Evolutionary conservation across 1,140 invertebrate genomes (phyloP), one percentile per base, ranked within the genome.

Genomic region (Dreissena polymorpha): DNA sequence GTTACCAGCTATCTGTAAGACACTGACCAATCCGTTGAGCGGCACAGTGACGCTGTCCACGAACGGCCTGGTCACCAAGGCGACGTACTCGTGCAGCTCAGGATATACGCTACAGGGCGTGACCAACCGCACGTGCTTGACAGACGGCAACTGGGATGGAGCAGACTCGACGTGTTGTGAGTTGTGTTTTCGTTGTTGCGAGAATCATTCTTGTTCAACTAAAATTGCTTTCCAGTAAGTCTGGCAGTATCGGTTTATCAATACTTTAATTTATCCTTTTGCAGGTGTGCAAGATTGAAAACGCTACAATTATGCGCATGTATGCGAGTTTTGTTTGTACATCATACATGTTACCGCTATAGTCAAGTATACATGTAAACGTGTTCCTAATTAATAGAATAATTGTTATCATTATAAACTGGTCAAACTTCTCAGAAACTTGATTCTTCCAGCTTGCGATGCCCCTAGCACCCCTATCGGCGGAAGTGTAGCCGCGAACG

Each of bases 1-100:
- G 0, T 70, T 78, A 64, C 39, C 60, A 81, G 78, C 65, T 14
- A 18, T 25, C 12, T 81, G 78, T 53, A 57, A 27, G 16, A n/a
- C 50, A 10, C 25, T 81, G 10, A 81, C 78, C 29, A 81, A 81
- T 27, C 78, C 69, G 21, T 12, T 23, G 12, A 81, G 78, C 64
- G 78, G 78, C 14, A 72, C 39, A n/a, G 27, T 82, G 18, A n/a
- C 23, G 14, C 55, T 49, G 18, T 29, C 27, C 10, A 73, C 79
- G 12, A 53, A 74, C 53, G 79, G 79, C 13, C 0, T 6, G 0
- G 50, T 53, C 8, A 72, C 79, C 13, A 57, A 23, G 21, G 79
- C 71, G 29, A 68, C 60, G 18, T 82, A 39, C 70, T 53, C 71
- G 16, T 82, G 79, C 23, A 25, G 29, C 13, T n/a, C 55, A 0